A percentile compares a stretch with the other conserved stretches of the same genome.
These are phyloP conservation scores for Spea hammondii DNA, from an alignment of 2,797 vertebrate genomes.

Conservation along the genomic window DNA sequence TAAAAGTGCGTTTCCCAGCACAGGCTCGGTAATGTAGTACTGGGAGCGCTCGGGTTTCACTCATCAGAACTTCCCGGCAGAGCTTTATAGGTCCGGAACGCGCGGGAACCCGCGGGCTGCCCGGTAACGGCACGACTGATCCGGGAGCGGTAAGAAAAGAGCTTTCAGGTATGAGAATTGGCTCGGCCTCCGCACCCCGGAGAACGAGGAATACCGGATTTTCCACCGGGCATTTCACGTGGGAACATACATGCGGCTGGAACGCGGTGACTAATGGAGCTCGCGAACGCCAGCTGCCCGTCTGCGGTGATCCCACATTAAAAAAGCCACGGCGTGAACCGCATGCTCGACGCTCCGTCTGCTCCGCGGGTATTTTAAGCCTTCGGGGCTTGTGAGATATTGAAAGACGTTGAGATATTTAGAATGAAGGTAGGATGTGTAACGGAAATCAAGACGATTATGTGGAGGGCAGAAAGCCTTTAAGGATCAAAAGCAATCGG, in stretches of 20 bases:
- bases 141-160: background rate
- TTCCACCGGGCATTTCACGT: background rate
- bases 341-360: too few species aligned
- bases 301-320: too few species aligned
- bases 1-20: too few species aligned
- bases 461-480: too few species aligned
- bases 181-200: background rate
- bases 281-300: background rate
- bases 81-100: background rate
- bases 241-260: background rate
- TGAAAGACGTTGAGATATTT: background rate
- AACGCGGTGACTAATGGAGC: background rate
- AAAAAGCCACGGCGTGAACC: too few species aligned
- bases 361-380: too few species aligned
- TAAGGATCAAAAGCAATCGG: too few species aligned
- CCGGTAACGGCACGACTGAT: slow-evolving; percentile 8
- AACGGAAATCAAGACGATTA: too few species aligned
- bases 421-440: too few species aligned
- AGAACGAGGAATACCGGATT: background rate
- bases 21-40: too few species aligned
- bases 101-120: background rate
- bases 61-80: too few species aligned
- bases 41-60: too few species aligned
- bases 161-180: background rate
- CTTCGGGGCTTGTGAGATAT: background rate